Percentiles rank a stretch among this genome's conserved stretches.
phyloP scores from a whole-genome alignment of 2,888 invertebrate species.

The Heliconius sara region DNA sequence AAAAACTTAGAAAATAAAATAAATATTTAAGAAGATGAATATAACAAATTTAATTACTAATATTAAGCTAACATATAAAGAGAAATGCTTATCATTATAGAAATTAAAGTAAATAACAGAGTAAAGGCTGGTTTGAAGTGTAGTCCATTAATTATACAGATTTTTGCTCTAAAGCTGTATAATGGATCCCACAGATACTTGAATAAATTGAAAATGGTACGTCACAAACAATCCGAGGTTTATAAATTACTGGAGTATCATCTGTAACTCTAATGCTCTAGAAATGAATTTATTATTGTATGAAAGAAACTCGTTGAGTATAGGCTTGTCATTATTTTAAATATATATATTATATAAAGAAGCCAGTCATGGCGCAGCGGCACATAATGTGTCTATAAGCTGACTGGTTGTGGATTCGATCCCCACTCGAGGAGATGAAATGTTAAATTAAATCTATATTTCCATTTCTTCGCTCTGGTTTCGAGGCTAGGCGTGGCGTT shows the following conservation, averaged over 20 bases:
- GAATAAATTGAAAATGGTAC: conserved; percentile 44
- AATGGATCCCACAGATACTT: conserved; percentile 42
- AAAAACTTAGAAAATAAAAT: no score
- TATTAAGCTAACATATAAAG: neutral
- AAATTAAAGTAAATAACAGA: conserved; percentile 22
- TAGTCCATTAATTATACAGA: conserved; percentile 40
- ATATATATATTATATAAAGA: neutral
- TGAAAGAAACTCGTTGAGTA: conserved; percentile 3
- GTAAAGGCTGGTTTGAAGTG: conserved; percentile 8
- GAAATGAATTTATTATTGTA: conserved; percentile 28
- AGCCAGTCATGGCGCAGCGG: no score
- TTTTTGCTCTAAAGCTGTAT: conserved; percentile 32
- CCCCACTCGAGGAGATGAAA: no score
- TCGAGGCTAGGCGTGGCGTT: no score
- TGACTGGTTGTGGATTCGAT: no score
- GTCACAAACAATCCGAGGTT: conserved; percentile 43
- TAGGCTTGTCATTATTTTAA: neutral
- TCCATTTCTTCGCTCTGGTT: no score
- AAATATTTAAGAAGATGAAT: no score
- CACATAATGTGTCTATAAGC: no score
- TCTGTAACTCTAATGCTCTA: conserved; percentile 16
- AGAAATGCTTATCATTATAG: conserved; percentile 29
- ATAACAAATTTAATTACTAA: no score
- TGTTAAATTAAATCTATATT: no score
- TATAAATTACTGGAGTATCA: conserved; percentile 41